These are phyloP conservation scores for Heliconius eleuchia DNA, from an alignment of 1,140 invertebrate species.

Conservation along the genomic window DNA sequence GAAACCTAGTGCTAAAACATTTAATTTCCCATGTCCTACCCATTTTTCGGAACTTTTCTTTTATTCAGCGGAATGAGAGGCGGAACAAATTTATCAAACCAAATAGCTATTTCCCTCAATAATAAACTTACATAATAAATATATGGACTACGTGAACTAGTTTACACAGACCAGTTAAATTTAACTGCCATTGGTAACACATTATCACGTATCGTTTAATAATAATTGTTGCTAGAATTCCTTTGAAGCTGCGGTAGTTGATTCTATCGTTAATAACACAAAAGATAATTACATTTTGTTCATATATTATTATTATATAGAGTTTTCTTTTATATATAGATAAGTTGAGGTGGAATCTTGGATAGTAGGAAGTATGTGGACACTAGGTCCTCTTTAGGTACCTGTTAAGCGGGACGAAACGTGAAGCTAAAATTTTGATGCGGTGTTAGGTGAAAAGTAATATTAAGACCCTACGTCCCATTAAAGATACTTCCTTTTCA, in stretches of 20 bases:
- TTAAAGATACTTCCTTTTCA: too few relatives aligned
- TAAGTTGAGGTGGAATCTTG: too few relatives aligned
- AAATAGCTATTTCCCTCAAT: neutral
- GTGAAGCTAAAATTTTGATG: too few relatives aligned
- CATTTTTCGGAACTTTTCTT: neutral
- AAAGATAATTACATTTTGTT: neutral
- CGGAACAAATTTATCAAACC: neutral
- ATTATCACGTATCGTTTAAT: slow-evolving; percentile 7
- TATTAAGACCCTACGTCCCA: too few relatives aligned
- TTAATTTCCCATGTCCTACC: neutral
- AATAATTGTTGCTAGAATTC: neutral
- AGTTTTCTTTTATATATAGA: neutral
- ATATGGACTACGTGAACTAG: neutral
- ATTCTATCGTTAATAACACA: neutral
- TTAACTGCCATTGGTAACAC: slow-evolving; percentile 3
- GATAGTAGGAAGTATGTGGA: too few relatives aligned
- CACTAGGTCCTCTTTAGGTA: too few relatives aligned
- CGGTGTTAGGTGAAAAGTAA: too few relatives aligned
- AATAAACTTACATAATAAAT: neutral
- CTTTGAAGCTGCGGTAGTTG: neutral
- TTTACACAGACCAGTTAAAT: neutral
- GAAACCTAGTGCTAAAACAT: too few relatives aligned
- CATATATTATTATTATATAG: neutral
- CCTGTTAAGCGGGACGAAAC: too few relatives aligned
- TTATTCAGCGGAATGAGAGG: neutral